These are phyloP conservation scores for Drosophila recens DNA, from an alignment of 2,888 invertebrate genomes.

Conservation along the genomic window DNA sequence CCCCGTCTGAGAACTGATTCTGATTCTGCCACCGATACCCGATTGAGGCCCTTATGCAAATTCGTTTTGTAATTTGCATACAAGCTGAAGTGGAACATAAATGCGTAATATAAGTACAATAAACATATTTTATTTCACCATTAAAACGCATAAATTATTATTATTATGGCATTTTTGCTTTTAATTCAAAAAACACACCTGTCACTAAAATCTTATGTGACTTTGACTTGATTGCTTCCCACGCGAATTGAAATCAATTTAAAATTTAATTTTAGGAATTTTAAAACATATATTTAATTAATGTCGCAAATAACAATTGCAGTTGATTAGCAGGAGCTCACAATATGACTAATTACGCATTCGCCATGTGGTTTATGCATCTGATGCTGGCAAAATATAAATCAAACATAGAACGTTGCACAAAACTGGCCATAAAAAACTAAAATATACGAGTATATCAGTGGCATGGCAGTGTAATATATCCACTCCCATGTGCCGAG, in stretches of 20 bases:
- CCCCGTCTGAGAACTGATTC: conserved; percentile 6
- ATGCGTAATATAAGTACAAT: conserved; percentile 22
- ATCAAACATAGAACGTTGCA: conserved; percentile 37
- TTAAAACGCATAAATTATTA: conserved; percentile 31
- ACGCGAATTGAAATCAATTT: conserved; percentile 12
- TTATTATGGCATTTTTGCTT: conserved; percentile 14
- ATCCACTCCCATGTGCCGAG: not conserved
- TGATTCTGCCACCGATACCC: conserved; percentile 9
- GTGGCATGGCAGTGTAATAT: conserved; percentile 5
- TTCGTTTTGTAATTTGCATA: conserved; percentile 55
- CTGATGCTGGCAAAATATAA: conserved; percentile 14
- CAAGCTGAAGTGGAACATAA: conserved; percentile 46
- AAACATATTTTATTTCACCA: conserved; percentile 48
- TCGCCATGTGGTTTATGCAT: conserved; percentile 53
- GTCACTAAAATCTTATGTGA: conserved; percentile 14
- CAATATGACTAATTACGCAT: conserved; percentile 61
- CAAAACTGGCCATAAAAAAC: conserved; percentile 13
- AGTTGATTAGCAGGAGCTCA: conserved; percentile 34
- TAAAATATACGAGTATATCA: conserved; percentile 19
- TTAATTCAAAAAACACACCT: conserved; percentile 18
- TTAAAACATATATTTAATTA: conserved; percentile 10
- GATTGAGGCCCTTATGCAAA: conserved; percentile 63
- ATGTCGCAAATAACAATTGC: conserved; percentile 15
- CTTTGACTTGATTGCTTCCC: conserved; percentile 11
- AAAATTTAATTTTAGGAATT: conserved; percentile 4